phyloP scores from a whole-genome alignment of 1,140 invertebrate species.

The Zaprionus kolodkinae region DNA sequence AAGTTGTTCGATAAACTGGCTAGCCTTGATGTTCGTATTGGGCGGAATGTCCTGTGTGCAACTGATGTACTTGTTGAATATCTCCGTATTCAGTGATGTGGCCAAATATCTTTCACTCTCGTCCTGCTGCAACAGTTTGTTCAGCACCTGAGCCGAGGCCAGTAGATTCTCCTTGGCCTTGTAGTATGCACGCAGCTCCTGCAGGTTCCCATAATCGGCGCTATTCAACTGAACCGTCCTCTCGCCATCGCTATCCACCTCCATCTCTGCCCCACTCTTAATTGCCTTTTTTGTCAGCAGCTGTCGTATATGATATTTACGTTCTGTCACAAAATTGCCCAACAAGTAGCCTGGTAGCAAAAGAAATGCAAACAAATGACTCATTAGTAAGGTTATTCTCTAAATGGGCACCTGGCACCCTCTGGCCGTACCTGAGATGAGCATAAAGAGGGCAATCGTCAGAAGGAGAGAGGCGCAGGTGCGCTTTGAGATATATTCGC shows the following conservation, averaged over 20 bases:
- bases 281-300: slow-evolving; percentile 68
- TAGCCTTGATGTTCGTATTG: slow-evolving; percentile 73
- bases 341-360: slow-evolving; percentile 73
- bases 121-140: slow-evolving; percentile 72
- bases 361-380: slow-evolving; percentile 41
- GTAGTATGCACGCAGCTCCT: slow-evolving; percentile 73
- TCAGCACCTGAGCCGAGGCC: slow-evolving; percentile 64
- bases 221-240: slow-evolving; percentile 63
- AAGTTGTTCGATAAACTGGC: slow-evolving; percentile 78
- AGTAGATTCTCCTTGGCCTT: slow-evolving; percentile 73
- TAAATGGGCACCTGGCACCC: too few species aligned
- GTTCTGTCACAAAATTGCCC: slow-evolving; percentile 81
- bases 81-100: slow-evolving; percentile 79
- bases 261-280: slow-evolving; percentile 25
- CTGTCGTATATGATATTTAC: slow-evolving; percentile 79
- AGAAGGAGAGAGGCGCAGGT: slow-evolving; percentile 80
- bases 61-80: slow-evolving; percentile 81
- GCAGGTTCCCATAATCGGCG: slow-evolving; percentile 68
- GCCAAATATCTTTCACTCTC: slow-evolving; percentile 69
- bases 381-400: slow-evolving; percentile 50
- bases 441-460: slow-evolving; percentile 81
- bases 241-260: slow-evolving; percentile 25
- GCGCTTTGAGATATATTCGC: slow-evolving; percentile 80
- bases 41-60: slow-evolving; percentile 81
- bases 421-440: slow-evolving; percentile 74